Evolutionary conservation across 2,888 invertebrate species (phyloP), one percentile per base, ranked within the genome.

Genomic region (Antheraea assamensis): DNA sequence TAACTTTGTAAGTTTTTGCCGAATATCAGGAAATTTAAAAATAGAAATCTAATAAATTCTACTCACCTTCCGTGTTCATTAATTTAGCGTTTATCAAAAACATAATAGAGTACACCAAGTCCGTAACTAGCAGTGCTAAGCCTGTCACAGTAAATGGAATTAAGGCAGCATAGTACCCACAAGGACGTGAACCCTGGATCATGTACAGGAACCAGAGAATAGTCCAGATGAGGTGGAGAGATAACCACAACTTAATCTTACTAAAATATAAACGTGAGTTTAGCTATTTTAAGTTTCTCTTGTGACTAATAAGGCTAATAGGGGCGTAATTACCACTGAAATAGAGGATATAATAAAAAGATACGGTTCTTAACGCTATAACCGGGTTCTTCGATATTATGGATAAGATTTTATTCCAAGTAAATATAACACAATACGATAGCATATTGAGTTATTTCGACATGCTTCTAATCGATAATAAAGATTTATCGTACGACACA

Each of bases 91-190:
- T 92, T 2, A 81, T 68, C 2, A 93, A 70, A 73, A 93, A 93
- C 31, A 91, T 47, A 0, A 74, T 78, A 5, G 83, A 81, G 74
- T 86, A 84, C 0, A 87, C 77, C 0, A 90, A 0, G 70, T 93
- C 93, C 0, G 83, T 72, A 0, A 86, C 19, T 2, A 93, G 82
- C 4, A 92, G 52, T 0, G 85, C 73, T 0, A 85, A 7, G 0
- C 94, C 94, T 0, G 82, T 78, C 0, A 87, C 27, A 0, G 90
- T 90, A 78, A 92, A 92, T 0, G 92, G 93, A 0, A 93, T 74
- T 0, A 91, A 74, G 0, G 84, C 82, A 0, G 83, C 79, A 78
- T 91, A 92, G 78, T 90, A 89, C 0, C 88, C 87, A 74, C 85
- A 89, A 0, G 87, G 81, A 0, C 88, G 80, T 24, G 81, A 83